A percentile compares a stretch with the other conserved stretches of the same genome.
phyloP scores from a whole-genome alignment of 2,113 vertebrate genomes.

The Synchiropus splendidus region DNA sequence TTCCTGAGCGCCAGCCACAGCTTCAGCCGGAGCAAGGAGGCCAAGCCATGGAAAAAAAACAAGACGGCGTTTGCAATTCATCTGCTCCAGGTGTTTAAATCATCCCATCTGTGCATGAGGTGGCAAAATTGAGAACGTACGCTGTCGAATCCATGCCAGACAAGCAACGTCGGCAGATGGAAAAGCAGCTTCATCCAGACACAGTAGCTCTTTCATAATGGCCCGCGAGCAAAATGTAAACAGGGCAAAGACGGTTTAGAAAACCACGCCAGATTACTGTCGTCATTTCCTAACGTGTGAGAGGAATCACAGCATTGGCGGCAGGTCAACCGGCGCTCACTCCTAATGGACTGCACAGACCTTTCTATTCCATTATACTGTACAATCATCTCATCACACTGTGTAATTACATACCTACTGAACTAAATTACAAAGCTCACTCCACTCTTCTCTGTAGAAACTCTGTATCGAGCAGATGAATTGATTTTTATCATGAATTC shows the following conservation, averaged over 20 bases:
- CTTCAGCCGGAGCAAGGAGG: slow-evolving; percentile 23
- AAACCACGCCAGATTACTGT: slow-evolving; percentile 3
- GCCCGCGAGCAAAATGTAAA: neutral
- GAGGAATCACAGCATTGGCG: too few relatives aligned
- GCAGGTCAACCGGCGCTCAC: too few relatives aligned
- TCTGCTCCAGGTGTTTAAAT: slow-evolving; percentile 22
- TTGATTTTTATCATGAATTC: too few relatives aligned
- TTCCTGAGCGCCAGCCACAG: slow-evolving; percentile 28
- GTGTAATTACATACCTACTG: too few relatives aligned
- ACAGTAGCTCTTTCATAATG: neutral
- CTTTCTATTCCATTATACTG: neutral
- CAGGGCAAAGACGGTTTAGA: neutral
- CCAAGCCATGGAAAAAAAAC: slow-evolving; percentile 11
- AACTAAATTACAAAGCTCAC: too few relatives aligned
- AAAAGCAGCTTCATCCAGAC: neutral
- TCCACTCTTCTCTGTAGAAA: too few relatives aligned
- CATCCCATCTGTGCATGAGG: slow-evolving; percentile 15
- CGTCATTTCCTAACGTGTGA: slow-evolving; percentile 2
- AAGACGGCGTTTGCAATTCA: slow-evolving; percentile 5
- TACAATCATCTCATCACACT: slow-evolving; percentile 8
- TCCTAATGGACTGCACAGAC: too few relatives aligned
- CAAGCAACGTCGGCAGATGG: neutral
- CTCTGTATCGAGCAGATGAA: too few relatives aligned
- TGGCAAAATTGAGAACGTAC: neutral
- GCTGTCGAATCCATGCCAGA: slow-evolving; percentile 1